Conservation (phyloP, 2,888 invertebrate genomes). For the Creontiades dilutus region DNA sequence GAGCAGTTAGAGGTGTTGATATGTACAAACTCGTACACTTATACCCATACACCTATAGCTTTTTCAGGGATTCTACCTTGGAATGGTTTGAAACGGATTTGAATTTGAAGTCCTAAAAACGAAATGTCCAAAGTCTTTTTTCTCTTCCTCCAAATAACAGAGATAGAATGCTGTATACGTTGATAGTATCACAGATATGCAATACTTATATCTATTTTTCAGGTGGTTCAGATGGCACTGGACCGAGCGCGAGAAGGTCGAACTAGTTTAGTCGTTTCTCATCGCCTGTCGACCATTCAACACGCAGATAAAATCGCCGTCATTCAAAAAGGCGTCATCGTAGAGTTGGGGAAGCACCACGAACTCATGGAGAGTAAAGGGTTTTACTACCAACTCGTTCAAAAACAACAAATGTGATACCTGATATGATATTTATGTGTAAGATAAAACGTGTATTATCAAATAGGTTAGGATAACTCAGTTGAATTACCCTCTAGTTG, state of each 20-base stretch:
- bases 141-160: no score
- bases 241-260: constrained; percentile 82
- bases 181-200: no score
- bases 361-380: constrained; percentile 84
- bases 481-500: no score
- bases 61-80: no score
- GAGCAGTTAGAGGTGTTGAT: no score
- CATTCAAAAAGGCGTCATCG: constrained; percentile 85
- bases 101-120: no score
- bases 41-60: no score
- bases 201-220: constrained; percentile 9
- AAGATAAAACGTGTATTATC: background rate
- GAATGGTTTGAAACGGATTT: no score
- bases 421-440: background rate
- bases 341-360: constrained; percentile 88
- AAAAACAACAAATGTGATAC: constrained; percentile 79
- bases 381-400: constrained; percentile 84
- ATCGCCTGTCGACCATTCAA: constrained; percentile 78
- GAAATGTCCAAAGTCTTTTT: no score
- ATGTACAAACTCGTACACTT: no score
- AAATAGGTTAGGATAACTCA: no score
- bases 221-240: constrained; percentile 87
- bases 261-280: constrained; percentile 79
- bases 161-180: no score
- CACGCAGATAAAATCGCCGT: constrained; percentile 78